Evolutionary conservation across 2,113 vertebrate species (phyloP).

Genomic region (Muntiacus muntjak): DNA sequence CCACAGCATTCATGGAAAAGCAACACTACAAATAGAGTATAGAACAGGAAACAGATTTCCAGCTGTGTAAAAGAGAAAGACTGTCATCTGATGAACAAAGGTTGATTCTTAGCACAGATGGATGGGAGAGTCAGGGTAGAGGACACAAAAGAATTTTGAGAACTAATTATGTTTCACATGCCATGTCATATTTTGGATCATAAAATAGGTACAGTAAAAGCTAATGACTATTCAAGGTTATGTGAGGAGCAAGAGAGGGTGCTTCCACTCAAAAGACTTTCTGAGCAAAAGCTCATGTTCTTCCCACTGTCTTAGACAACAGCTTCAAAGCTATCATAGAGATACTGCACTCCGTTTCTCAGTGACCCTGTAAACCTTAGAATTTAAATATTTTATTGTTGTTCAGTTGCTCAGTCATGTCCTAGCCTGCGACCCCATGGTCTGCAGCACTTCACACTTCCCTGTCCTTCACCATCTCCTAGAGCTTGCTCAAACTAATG

Average conservation of each 20-base stretch:
- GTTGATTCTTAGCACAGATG: background rate
- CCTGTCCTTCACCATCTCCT: background rate
- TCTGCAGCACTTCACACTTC: background rate
- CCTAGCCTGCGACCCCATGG: background rate
- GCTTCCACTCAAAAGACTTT: background rate
- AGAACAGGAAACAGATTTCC: background rate
- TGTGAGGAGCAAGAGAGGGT: background rate
- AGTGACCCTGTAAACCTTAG: background rate
- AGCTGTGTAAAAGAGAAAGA: background rate
- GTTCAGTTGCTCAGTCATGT: background rate
- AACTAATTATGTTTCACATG: background rate
- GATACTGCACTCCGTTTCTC: background rate
- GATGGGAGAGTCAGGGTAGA: no score
- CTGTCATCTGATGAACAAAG: no score
- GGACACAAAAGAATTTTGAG: background rate
- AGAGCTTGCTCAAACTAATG: background rate
- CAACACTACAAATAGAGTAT: background rate
- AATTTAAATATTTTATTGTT: background rate
- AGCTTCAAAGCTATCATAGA: background rate
- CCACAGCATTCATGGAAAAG: slow-evolving; percentile 30
- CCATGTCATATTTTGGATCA: background rate
- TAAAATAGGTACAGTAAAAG: background rate
- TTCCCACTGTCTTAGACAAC: background rate
- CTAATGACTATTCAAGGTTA: background rate
- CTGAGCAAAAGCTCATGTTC: background rate